Evolutionary conservation across 2,113 vertebrate species (phyloP).

Genomic region (Toxotes jaculatrix): DNA sequence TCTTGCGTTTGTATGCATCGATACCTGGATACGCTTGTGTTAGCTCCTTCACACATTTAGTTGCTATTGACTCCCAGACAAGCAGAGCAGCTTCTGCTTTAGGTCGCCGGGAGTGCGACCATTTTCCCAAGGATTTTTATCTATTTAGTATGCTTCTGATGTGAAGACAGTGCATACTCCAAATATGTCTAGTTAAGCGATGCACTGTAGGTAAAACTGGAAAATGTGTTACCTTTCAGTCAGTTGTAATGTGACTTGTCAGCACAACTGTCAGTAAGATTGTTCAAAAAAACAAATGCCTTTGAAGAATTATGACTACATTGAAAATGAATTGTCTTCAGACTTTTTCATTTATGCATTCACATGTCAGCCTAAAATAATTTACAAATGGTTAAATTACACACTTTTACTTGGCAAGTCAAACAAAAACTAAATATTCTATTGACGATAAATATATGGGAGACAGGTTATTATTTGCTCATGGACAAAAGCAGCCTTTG

Average conservation of each 20-base stretch:
- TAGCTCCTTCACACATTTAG: conserved; percentile 13
- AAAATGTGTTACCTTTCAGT: background rate
- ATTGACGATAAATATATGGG: background rate
- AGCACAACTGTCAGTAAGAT: background rate
- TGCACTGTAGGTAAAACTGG: background rate
- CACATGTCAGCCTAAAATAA: conserved; percentile 14
- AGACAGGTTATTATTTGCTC: conserved; percentile 49
- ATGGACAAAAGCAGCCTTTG: conserved; percentile 38
- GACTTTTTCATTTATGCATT: background rate
- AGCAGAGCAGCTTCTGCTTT: conserved; percentile 21
- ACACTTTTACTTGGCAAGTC: background rate
- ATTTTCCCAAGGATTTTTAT: background rate
- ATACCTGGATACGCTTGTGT: conserved; percentile 55
- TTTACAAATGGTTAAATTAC: conserved; percentile 5
- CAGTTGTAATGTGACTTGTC: background rate
- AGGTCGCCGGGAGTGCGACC: background rate
- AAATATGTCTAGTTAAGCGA: background rate
- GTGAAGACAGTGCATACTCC: background rate
- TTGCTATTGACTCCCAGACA: conserved; percentile 56
- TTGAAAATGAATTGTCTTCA: background rate
- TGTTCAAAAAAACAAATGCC: background rate
- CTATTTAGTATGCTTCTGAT: background rate
- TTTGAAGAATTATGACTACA: conserved; percentile 7
- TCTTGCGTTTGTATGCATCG: conserved; percentile 49
- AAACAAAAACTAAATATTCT: conserved; percentile 10